These are phyloP conservation scores for Gastrophysa polygoni DNA, from an alignment of 2,888 invertebrate genomes.

Conservation along the genomic window DNA sequence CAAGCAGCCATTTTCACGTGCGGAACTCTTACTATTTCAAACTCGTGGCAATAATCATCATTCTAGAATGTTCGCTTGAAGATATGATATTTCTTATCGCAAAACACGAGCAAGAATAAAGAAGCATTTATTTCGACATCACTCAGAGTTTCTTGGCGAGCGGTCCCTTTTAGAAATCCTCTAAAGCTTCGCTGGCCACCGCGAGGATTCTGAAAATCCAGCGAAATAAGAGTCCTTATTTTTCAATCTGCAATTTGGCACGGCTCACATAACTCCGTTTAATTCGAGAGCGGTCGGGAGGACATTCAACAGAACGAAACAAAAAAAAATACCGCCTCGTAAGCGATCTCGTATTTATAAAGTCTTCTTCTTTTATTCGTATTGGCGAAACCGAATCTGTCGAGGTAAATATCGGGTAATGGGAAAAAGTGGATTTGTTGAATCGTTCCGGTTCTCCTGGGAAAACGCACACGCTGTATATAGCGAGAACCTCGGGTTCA, in stretches of 20 bases:
- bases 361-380: slow-evolving; percentile 7
- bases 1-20: no score
- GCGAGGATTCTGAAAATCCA: background rate
- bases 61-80: no score
- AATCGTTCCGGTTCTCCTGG: no score
- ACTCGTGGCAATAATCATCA: no score
- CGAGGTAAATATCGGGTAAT: background rate
- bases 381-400: slow-evolving; percentile 1
- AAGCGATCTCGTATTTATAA: slow-evolving; percentile 24
- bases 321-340: slow-evolving; percentile 28
- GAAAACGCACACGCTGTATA: no score
- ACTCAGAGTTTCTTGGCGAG: background rate
- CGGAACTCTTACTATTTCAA: no score
- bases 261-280: background rate
- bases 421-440: background rate
- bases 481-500: no score
- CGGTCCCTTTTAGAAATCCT: no score
- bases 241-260: slow-evolving; percentile 14
- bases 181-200: background rate
- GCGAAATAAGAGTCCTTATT: slow-evolving; percentile 5
- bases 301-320: slow-evolving; percentile 21
- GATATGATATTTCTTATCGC: no score
- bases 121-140: no score
- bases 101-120: no score
- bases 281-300: slow-evolving; percentile 8